These are phyloP conservation scores for Acleris cristana DNA, from an alignment of 2,888 invertebrate genomes.

Conservation along the genomic window DNA sequence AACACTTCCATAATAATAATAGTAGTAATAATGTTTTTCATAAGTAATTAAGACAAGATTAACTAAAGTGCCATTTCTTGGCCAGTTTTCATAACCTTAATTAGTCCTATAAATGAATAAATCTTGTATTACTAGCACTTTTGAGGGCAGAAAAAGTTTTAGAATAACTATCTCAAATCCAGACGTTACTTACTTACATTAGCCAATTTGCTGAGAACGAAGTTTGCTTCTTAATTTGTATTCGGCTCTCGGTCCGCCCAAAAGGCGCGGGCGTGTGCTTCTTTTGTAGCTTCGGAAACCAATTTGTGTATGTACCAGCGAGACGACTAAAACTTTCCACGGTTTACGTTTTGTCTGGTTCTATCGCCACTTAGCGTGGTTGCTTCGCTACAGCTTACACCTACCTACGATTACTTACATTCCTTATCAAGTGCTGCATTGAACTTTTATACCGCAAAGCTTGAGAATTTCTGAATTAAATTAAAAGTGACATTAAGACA, in stretches of 20 bases:
- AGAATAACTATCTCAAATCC: conserved; percentile 63
- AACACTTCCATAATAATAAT: no score
- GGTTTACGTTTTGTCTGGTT: conserved; percentile 44
- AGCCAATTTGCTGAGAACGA: conserved; percentile 68
- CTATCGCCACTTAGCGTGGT: conserved; percentile 43
- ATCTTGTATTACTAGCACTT: not conserved
- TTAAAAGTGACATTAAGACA: conserved; percentile 80
- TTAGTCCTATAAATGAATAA: no score
- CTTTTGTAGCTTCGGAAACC: conserved; percentile 77
- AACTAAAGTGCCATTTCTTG: no score
- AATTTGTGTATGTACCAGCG: conserved; percentile 73
- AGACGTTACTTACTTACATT: conserved; percentile 70
- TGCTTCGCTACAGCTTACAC: conserved; percentile 41
- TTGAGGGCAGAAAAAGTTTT: conserved; percentile 46
- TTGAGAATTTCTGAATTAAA: conserved; percentile 74
- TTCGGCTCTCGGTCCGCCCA: conserved; percentile 67
- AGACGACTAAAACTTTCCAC: conserved; percentile 76
- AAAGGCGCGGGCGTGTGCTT: conserved; percentile 67
- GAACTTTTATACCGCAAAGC: conserved; percentile 60
- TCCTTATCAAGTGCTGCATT: conserved; percentile 46
- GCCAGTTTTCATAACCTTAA: no score
- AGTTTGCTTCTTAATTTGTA: conserved; percentile 76
- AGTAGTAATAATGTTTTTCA: no score
- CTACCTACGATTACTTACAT: conserved; percentile 17
- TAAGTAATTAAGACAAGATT: no score